Evolutionary conservation across 2,797 vertebrate species (phyloP), one percentile per base, ranked within the genome.

Genomic region (Phataginus tetradactyla): DNA sequence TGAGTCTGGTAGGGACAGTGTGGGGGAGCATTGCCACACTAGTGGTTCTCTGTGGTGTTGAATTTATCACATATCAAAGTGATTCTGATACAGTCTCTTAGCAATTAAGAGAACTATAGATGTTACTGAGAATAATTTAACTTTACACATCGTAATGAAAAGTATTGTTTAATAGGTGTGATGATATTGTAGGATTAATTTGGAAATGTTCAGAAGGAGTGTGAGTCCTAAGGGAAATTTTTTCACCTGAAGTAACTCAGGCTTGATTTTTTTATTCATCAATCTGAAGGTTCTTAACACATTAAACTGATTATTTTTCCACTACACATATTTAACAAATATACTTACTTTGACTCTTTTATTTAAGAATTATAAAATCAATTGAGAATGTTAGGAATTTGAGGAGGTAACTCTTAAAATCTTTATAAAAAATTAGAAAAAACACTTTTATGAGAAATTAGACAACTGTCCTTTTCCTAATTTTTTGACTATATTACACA

Each of bases 81-180:
- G 25, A 10, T 27, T 69, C 69, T 32, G 45, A 13, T 27, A 66
- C 15, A 74, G 55, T 81, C 66, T 85, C 71, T 53, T 53, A 77
- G 32, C 64, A 89, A 9, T 97, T 95, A 95, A 90, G 29, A 88
- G 89, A 90, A 23, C 49, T 75, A 45, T n/a, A 59, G 92, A 32
- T 80, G 86, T 81, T 17, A 86, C 74, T 94, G 88, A 78, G n/a
- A 94, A 86, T 84, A 87, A 10, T 74, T 97, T 90, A 87, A 14
- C 90, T 21, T 91, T 79, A 61, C 39, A 94, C 20, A 63, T 74
- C 90, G n/a, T 74, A 86, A 13, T 66, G 77, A 80, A 79, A 92
- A 91, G 5, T 9, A 18, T 71, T 57, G 81, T 97, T 96, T 97
- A 96, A 97, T 15, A 96, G 78, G 64, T 96, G 63, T 85, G 74